Base-by-base conservation (phyloP, 2,113 vertebrate genomes). In the Glaucidium brasilianum region DNA sequence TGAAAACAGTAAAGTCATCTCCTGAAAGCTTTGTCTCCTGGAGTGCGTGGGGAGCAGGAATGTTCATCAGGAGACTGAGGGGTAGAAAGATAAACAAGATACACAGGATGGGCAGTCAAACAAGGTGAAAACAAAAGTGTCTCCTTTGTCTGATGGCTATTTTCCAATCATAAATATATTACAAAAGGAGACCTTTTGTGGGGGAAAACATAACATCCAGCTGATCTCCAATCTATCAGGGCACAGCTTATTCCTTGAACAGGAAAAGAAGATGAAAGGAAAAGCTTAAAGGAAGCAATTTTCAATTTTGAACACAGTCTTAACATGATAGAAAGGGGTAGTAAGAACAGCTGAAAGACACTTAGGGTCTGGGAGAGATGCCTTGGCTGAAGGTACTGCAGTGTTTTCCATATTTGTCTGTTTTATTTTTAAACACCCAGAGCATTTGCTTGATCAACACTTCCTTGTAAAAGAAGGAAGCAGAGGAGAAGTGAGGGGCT, bases 391-490 rank as follows among this genome's bases (percentile, higher is more conserved):
- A 97, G 93, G 91, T 67, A 69, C 74, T 41, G 92, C 52, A 11
- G 52, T 78, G 74, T 94, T 98, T 96, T 96, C 98, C 94, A 92
- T 98, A 98, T 97, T 96, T 74, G 97, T 96, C 96, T 96, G 95
- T 90, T 97, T 98, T 99, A 98, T 98, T 99, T 99, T 98, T 99
- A 98, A 98, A 97, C 95, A 86, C 71, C 25, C 82, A n/a, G 78
- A 90, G 94, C 97, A 96, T 97, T 97, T 97, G 95, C 98, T 98
- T 95, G 97, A 98, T 98, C 97, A 98, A 97, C 97, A 97, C 86
- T 98, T 98, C 97, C 96, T 97, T 95, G 88, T 95, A 97, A 94
- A 97, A 93, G 90, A 95, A 96, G 94, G 94, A 97, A 96, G 93
- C 77, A 82, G 88, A 94, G 95, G 85, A 94, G 94, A 92, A 96